Evolutionary conservation across 2,113 vertebrate species (phyloP), one percentile per base, ranked within the genome.

Genomic region (Butorides virescens): DNA sequence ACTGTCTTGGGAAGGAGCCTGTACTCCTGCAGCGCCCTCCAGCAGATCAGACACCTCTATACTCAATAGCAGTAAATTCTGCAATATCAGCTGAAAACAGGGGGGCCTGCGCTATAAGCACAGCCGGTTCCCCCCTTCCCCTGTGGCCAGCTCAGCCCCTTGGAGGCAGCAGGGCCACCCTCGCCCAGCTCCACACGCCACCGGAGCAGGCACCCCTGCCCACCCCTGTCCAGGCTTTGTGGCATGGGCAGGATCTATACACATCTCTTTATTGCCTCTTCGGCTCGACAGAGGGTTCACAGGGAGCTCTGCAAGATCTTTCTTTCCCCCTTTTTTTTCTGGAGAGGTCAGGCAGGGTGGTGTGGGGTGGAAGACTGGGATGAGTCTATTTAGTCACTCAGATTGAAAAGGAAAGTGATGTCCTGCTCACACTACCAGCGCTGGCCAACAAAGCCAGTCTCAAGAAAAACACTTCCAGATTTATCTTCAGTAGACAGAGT

Each of bases 111-210:
- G 63, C 56, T 37, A 7, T 10, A 65, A 42, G 11, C 13, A 66
- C 20, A 72, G 56, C 39, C 2, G 0, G 14, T 47, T 74, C 29
- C 49, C 52, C 59, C 29, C 56, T 18, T 65, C 11, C 22, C 15
- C 21, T 0, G 4, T 49, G 74, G 84, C 66, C 53, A 77, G 47
- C 53, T 77, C 61, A 82, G 71, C 47, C 53, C 63, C 36, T 62
- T 8, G 21, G 32, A 50, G 19, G 30, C 8, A 68, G 34, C 42
- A 34, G 49, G 26, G 19, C 37, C 26, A 42, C 19, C n/a, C 30
- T 70, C 1, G 0, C 34, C 18, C 5, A 0, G 21, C 50, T 70
- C 29, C 3, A 0, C 34, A 65, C 25, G 16, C 39, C 49, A 11
- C 59, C 4, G 0, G 30, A 72, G 26, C 1, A 0, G 19, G 39